These are phyloP conservation scores for Aphelenchoides besseyi DNA, from an alignment of 1,140 invertebrate species.

Conservation along the genomic window DNA sequence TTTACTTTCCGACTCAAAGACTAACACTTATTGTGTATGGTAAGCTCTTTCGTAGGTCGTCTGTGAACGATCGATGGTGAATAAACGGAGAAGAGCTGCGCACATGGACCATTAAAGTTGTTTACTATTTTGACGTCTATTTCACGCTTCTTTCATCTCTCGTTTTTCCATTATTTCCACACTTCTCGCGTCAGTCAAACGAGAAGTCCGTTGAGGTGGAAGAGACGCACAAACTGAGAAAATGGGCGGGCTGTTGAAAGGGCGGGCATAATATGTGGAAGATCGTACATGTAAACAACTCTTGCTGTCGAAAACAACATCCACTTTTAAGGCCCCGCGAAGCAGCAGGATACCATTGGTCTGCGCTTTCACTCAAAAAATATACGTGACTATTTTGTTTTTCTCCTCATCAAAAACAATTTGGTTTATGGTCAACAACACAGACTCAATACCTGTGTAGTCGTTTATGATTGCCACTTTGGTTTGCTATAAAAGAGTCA, in stretches of 20 bases:
- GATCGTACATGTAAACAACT: background rate
- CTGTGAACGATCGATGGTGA: too few species aligned
- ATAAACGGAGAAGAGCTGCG: background rate
- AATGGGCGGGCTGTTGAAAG: background rate
- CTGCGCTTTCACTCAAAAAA: background rate
- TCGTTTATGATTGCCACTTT: too few species aligned
- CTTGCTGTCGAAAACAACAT: background rate
- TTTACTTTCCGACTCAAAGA: too few species aligned
- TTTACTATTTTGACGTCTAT: background rate
- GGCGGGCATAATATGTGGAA: background rate
- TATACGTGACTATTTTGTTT: background rate
- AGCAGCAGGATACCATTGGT: background rate
- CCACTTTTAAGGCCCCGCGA: background rate
- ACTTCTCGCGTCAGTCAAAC: background rate
- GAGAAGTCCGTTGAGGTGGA: background rate
- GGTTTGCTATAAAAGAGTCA: too few species aligned
- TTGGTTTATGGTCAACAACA: too few species aligned
- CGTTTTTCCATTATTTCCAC: background rate
- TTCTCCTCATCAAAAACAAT: background rate
- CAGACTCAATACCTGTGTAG: constrained; percentile 1
- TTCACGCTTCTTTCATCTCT: background rate
- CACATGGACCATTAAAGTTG: background rate
- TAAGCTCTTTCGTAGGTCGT: too few species aligned
- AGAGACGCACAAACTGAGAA: background rate
- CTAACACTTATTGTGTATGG: too few species aligned